These are phyloP conservation scores for Trichogramma dendrolimi DNA, from an alignment of 2,888 invertebrate species.

Conservation along the genomic window DNA sequence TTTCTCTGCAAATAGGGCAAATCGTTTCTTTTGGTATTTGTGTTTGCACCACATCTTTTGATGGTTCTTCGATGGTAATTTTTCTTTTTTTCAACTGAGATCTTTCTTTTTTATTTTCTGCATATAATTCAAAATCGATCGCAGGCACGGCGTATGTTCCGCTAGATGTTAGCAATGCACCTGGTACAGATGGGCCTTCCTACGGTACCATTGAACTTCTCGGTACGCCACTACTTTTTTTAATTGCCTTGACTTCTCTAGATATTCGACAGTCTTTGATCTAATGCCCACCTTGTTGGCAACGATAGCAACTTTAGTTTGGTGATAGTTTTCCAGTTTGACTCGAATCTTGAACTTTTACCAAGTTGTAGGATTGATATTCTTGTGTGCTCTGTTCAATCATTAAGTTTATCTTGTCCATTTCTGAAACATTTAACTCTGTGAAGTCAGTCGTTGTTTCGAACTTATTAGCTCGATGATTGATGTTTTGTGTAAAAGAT, in stretches of 20 bases:
- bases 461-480: constrained; percentile 45
- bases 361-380: constrained; percentile 90
- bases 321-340: constrained; percentile 86
- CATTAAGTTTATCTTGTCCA: constrained; percentile 96
- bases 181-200: constrained; percentile 80
- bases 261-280: constrained; percentile 87
- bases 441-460: constrained; percentile 76
- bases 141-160: constrained; percentile 86
- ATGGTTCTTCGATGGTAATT: constrained; percentile 57
- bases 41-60: constrained; percentile 56
- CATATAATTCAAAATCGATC: constrained; percentile 82
- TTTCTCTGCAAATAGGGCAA: constrained; percentile 88
- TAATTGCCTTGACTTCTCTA: constrained; percentile 72
- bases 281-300: constrained; percentile 94
- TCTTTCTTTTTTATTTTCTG: constrained; percentile 66
- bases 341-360: constrained; percentile 81
- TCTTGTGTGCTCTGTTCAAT: constrained; percentile 95
- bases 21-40: constrained; percentile 87
- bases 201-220: constrained; percentile 92
- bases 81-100: no score
- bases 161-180: constrained; percentile 84
- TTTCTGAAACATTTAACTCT: constrained; percentile 88
- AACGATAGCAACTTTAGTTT: constrained; percentile 92
- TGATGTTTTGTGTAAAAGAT: constrained; percentile 41
- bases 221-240: constrained; percentile 96